Evolutionary conservation across 1,140 invertebrate genomes (phyloP).

Genomic region (Megalopta genalis): DNA sequence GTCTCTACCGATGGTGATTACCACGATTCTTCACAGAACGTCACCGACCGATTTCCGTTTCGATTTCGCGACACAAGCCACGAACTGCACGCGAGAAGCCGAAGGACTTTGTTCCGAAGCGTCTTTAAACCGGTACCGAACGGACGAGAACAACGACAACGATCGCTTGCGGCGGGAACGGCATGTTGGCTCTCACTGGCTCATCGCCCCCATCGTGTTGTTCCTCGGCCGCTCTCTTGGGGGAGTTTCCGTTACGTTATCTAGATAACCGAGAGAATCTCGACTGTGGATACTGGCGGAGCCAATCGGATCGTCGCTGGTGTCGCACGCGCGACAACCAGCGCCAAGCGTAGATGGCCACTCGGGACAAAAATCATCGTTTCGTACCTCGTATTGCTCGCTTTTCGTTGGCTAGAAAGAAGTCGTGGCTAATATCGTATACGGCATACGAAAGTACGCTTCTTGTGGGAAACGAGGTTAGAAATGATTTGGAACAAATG

Average conservation of each 20-base stretch:
- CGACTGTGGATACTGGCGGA: constrained; percentile 10
- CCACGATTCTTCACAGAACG: neutral
- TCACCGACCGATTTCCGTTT: constrained; percentile 27
- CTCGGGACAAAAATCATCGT: no score
- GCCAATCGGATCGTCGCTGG: constrained; percentile 11
- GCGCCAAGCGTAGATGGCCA: no score
- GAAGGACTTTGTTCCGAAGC: constrained; percentile 12
- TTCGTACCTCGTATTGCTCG: no score
- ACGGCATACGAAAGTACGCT: no score
- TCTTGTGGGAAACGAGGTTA: no score
- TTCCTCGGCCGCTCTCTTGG: constrained; percentile 29
- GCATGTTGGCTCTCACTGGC: constrained; percentile 71
- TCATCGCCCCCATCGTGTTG: constrained; percentile 20
- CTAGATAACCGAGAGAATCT: constrained; percentile 33
- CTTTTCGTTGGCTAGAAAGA: neutral
- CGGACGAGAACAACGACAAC: constrained; percentile 21
- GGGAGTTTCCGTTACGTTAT: constrained; percentile 32
- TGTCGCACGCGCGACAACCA: no score
- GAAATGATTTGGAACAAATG: no score
- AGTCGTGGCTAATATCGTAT: no score
- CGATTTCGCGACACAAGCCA: neutral
- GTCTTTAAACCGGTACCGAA: constrained; percentile 62
- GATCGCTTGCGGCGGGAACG: constrained; percentile 64
- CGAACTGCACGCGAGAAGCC: constrained; percentile 4
- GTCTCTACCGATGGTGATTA: no score